Evolutionary conservation across 2,888 invertebrate genomes (phyloP).

Genomic region (Acronicta psi): DNA sequence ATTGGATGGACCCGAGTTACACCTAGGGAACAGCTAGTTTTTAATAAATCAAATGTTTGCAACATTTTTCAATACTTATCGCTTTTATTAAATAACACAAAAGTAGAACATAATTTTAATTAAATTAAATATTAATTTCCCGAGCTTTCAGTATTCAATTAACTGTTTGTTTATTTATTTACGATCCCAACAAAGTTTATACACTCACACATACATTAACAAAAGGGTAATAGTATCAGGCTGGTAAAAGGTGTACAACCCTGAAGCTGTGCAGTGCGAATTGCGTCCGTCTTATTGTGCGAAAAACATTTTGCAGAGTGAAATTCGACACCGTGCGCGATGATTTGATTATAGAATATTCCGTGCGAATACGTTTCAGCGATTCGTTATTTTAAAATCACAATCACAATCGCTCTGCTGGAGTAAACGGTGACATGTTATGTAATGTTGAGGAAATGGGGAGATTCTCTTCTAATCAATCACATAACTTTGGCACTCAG

Average conservation of each 20-base stretch:
- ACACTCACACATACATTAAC: not conserved
- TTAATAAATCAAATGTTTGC: not conserved
- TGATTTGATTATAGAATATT: conserved; percentile 15
- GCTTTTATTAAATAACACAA: not conserved
- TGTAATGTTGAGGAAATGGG: conserved; percentile 57
- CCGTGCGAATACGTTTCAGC: conserved; percentile 3
- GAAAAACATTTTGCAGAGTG: not conserved
- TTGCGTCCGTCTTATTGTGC: not conserved
- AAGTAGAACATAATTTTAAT: not conserved
- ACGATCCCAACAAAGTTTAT: not conserved
- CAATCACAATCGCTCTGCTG: conserved; percentile 24
- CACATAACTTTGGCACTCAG: no score
- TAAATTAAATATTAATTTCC: not conserved
- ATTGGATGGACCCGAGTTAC: no score
- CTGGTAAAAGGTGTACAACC: not conserved
- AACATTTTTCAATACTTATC: not conserved
- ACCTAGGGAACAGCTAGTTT: no score
- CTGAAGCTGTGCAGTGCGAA: not conserved
- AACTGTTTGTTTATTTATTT: not conserved
- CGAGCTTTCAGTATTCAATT: not conserved
- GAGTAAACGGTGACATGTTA: conserved; percentile 50
- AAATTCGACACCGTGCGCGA: not conserved
- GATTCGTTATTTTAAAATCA: conserved; percentile 51
- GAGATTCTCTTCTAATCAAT: conserved; percentile 53
- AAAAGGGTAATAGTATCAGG: not conserved